phyloP scores from a whole-genome alignment of 2,888 invertebrate species.

The Pyrocoelia pectoralis region DNA sequence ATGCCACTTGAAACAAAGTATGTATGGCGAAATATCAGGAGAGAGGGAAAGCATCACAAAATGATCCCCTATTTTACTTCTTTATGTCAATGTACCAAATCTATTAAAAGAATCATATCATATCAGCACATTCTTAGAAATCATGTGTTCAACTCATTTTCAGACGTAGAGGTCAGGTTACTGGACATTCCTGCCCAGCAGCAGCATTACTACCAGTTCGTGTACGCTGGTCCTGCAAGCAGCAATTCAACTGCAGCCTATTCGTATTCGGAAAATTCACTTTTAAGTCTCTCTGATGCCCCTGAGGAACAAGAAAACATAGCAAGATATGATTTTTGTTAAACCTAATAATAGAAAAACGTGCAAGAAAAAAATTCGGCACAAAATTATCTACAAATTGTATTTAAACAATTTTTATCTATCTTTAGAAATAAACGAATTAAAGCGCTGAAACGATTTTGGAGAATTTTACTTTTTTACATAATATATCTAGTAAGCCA shows the following conservation, averaged over 20 bases:
- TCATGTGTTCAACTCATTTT: slow-evolving; percentile 9
- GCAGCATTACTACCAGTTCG: slow-evolving; percentile 3
- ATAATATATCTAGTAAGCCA: too few species aligned
- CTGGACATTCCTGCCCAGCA: slow-evolving; percentile 12
- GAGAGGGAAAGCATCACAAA: background rate
- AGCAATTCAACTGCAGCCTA: slow-evolving; percentile 1
- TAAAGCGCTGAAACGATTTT: too few species aligned
- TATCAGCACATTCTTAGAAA: slow-evolving; percentile 12
- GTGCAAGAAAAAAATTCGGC: too few species aligned
- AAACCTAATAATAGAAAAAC: too few species aligned
- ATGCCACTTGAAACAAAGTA: slow-evolving; percentile 1
- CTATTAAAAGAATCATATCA: background rate
- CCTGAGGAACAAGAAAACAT: too few species aligned
- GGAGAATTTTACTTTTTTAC: too few species aligned
- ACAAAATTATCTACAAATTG: too few species aligned
- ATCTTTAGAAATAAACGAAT: too few species aligned
- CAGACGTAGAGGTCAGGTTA: slow-evolving; percentile 8
- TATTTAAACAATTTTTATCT: too few species aligned
- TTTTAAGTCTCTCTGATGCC: background rate
- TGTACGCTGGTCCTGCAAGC: slow-evolving; percentile 12
- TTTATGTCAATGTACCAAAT: slow-evolving; percentile 15
- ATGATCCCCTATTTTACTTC: slow-evolving; percentile 11
- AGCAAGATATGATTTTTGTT: too few species aligned
- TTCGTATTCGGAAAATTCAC: background rate
- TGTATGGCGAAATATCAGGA: slow-evolving; percentile 6